phyloP scores from a whole-genome alignment of 2,113 vertebrate genomes.

The Neodontobutis hainanensis region DNA sequence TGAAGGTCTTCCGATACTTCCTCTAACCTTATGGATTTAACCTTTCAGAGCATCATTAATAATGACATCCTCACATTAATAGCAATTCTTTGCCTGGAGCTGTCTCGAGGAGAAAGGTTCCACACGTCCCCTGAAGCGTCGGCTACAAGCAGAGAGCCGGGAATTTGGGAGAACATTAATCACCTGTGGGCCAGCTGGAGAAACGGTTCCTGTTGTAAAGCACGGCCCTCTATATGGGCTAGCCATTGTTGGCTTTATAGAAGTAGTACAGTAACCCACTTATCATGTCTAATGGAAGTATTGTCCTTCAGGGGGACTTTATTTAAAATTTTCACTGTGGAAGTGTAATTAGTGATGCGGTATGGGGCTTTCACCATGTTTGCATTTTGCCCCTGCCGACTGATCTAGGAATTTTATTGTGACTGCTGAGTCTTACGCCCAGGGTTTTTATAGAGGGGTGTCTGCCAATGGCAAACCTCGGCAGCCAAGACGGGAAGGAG shows the following conservation, averaged over 20 bases:
- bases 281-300: constrained; percentile 63
- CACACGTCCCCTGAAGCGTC: constrained; percentile 31
- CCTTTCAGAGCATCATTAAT: constrained; percentile 44
- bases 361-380: constrained; percentile 44
- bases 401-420: constrained; percentile 45
- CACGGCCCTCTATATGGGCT: constrained; percentile 46
- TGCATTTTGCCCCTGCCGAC: constrained; percentile 9
- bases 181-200: constrained; percentile 42
- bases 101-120: constrained; percentile 25
- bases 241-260: constrained; percentile 56
- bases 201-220: constrained; percentile 30
- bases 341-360: constrained; percentile 66
- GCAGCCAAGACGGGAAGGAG: constrained; percentile 20
- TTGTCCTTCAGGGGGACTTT: constrained; percentile 54
- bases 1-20: constrained; percentile 39
- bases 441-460: constrained; percentile 31
- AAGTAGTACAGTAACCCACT: constrained; percentile 56
- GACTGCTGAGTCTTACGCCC: constrained; percentile 51
- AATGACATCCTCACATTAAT: constrained; percentile 40
- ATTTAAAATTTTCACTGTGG: constrained; percentile 46
- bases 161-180: constrained; percentile 54
- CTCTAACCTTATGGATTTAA: constrained; percentile 40
- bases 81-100: constrained; percentile 19
- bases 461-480: constrained; percentile 32
- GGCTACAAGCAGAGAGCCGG: constrained; percentile 22